phyloP scores from a whole-genome alignment of 2,888 invertebrate species.

The Agrypnus murinus region DNA sequence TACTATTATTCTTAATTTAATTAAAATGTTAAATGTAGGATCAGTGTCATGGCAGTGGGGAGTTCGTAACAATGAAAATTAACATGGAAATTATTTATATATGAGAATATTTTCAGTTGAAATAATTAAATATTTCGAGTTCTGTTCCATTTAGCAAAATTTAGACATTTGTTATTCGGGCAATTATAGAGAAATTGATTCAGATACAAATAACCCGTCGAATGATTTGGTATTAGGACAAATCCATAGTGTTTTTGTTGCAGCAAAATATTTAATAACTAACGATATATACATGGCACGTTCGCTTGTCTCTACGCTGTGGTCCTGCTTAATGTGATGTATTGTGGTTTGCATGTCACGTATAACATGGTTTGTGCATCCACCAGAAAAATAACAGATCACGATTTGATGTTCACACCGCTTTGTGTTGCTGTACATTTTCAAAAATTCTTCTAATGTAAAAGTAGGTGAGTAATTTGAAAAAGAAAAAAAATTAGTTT shows the following conservation, averaged over 20 bases:
- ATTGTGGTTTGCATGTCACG: constrained; percentile 41
- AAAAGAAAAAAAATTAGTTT: too few relatives aligned
- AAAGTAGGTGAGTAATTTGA: too few relatives aligned
- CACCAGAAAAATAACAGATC: constrained; percentile 21
- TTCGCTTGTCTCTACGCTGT: constrained; percentile 27
- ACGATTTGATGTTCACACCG: constrained; percentile 13
- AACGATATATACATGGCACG: constrained; percentile 30
- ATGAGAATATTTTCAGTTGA: too few relatives aligned
- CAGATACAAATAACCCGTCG: constrained; percentile 12
- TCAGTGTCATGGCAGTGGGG: too few relatives aligned
- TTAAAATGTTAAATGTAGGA: too few relatives aligned
- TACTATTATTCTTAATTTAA: too few relatives aligned
- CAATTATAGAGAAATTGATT: constrained; percentile 27
- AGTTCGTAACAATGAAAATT: too few relatives aligned
- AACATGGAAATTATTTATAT: too few relatives aligned
- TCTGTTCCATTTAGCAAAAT: not conserved
- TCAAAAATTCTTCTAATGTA: too few relatives aligned
- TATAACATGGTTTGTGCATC: constrained; percentile 32
- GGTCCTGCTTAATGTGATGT: constrained; percentile 33
- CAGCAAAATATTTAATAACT: constrained; percentile 24
- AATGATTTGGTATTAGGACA: constrained; percentile 15
- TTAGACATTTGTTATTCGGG: constrained; percentile 20
- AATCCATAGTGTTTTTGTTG: constrained; percentile 12
- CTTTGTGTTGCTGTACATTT: too few relatives aligned
- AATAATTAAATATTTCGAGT: too few relatives aligned